Evolutionary conservation across 2,888 invertebrate genomes (phyloP), one percentile per base, ranked within the genome.

Genomic region (Athrips mouffetella): DNA sequence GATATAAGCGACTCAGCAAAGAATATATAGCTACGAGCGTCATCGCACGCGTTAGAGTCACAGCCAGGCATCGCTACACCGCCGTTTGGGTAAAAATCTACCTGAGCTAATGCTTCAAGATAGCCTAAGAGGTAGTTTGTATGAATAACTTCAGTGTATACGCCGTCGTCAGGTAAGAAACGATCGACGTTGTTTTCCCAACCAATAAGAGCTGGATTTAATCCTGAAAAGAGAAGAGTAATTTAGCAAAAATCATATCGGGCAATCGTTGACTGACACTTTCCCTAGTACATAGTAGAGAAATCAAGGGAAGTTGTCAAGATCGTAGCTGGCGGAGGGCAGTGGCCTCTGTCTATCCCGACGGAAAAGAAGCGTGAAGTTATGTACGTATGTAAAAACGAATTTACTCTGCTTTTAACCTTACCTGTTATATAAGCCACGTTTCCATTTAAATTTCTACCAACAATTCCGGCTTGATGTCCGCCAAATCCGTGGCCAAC

Each of bases 21-120:
- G 54, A 80, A 82, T 50, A 69, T 67, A 53, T 63, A 75, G 48
- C 75, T 72, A 27, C 73, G 65, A 0, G 61, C 71, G 27, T 81
- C 78, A 25, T 80, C 77, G 47, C 82, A 81, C 1, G 63, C 68
- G 18, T 77, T 63, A 2, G 77, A 67, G 37, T 66, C 55, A 40
- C 82, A 83, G 1, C 81, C 81, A 2, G 81, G 78, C 80, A 80
- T 80, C 2, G 72, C 69, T 15, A 75, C 65, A 0, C 78, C 83
- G 0, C 77, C 76, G 30, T 82, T 82, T 2, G 78, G 80, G 39
- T 82, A 83, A 49, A 82, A 80, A 51, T 82, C 82, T 0, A 76
- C 76, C 10, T 78, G 62, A 10, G 62, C 82, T 25, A 80, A 57
- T 23, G 70, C 70, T 3, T 58, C 70, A 1, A 78, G 50, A 40